phyloP scores from a whole-genome alignment of 2,113 vertebrate genomes.

The Limnothrissa miodon region DNA sequence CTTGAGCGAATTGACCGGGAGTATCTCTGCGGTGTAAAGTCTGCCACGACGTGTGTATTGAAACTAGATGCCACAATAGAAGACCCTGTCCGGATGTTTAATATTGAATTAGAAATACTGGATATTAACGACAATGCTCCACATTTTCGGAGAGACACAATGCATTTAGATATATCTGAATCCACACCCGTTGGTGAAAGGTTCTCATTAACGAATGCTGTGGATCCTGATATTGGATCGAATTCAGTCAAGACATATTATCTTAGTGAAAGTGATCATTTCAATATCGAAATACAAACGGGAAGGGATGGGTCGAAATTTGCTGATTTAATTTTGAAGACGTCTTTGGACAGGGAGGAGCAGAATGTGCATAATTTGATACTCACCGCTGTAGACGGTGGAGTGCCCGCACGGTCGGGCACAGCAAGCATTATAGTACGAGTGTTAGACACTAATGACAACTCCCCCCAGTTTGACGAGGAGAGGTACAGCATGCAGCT shows the following conservation, averaged over 20 bases:
- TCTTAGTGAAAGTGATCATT: conserved; percentile 38
- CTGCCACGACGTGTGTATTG: conserved; percentile 4
- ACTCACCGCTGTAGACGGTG: conserved; percentile 29
- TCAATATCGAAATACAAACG: conserved; percentile 25
- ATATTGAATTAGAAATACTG: conserved; percentile 34
- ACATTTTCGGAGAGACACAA: conserved; percentile 14
- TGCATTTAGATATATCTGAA: conserved; percentile 35
- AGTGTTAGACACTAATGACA: conserved; percentile 51
- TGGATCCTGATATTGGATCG: conserved; percentile 35
- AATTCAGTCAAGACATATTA: conserved; percentile 41
- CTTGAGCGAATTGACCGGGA: conserved; percentile 54
- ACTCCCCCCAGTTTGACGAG: conserved; percentile 47
- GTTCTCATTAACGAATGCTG: conserved; percentile 37
- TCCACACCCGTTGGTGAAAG: conserved; percentile 20
- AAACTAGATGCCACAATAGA: conserved; percentile 17
- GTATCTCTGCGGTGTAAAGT: conserved; percentile 27
- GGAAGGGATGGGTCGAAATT: conserved; percentile 35
- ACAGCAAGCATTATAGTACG: conserved; percentile 43
- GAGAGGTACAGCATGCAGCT: conserved; percentile 43
- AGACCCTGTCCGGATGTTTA: conserved; percentile 30
- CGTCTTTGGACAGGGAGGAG: conserved; percentile 25
- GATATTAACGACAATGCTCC: conserved; percentile 52
- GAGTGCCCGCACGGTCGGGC: conserved; percentile 24
- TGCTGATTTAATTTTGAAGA: conserved; percentile 26
- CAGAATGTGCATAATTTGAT: conserved; percentile 26